Evolutionary conservation across 2,888 invertebrate species (phyloP).

Genomic region (Leptinotarsa peninsularis): DNA sequence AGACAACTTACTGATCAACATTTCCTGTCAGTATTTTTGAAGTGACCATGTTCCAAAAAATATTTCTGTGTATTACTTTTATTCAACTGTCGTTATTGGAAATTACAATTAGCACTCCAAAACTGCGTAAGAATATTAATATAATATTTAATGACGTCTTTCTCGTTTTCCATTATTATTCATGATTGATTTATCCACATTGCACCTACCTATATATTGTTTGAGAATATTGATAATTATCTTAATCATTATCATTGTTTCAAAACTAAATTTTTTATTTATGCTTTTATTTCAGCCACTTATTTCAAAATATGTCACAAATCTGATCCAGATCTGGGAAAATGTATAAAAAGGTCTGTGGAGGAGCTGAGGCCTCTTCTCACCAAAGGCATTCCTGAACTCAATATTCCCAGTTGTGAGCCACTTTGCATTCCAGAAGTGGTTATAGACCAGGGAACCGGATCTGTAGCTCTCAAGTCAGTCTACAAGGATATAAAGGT

Average conservation of each 20-base stretch:
- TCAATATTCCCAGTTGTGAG: slow-evolving; percentile 75
- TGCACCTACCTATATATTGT: too few species aligned
- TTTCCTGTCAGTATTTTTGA: neutral
- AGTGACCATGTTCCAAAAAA: slow-evolving; percentile 23
- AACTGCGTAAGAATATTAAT: slow-evolving; percentile 29
- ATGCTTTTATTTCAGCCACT: slow-evolving; percentile 68
- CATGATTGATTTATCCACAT: too few species aligned
- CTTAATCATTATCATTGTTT: too few species aligned
- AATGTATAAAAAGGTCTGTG: slow-evolving; percentile 74
- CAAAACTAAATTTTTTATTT: neutral
- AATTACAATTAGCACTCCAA: slow-evolving; percentile 2
- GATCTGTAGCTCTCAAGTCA: slow-evolving; percentile 72
- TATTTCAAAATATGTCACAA: slow-evolving; percentile 77
- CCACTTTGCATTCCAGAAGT: slow-evolving; percentile 73
- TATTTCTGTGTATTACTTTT: slow-evolving; percentile 17
- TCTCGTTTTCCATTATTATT: too few species aligned
- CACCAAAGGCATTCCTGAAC: slow-evolving; percentile 72
- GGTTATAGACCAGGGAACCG: slow-evolving; percentile 73
- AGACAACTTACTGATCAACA: neutral
- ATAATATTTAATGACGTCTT: too few species aligned
- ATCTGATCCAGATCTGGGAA: slow-evolving; percentile 73
- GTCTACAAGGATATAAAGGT: slow-evolving; percentile 73
- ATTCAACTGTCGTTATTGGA: slow-evolving; percentile 8
- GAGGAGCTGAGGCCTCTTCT: slow-evolving; percentile 73
- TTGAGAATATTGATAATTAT: too few species aligned